Conservation (phyloP, 2,113 vertebrate genomes). For the Gobio gobio region DNA sequence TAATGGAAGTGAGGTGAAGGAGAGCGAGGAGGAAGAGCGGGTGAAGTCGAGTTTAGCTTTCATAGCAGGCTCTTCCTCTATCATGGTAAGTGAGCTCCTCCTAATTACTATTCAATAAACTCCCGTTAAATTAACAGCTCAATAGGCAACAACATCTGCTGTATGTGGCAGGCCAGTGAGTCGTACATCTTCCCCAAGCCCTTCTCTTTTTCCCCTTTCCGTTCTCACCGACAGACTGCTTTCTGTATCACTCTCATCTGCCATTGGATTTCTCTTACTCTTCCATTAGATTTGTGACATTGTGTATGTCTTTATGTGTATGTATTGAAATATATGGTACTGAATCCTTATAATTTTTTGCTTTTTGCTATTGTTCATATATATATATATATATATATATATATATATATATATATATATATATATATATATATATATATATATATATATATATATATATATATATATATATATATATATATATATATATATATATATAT, state of each 20-base stretch:
- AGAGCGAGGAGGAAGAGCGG: background rate
- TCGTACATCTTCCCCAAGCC: conserved; percentile 70
- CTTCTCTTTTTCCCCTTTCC: conserved; percentile 21
- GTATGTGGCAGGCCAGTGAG: conserved; percentile 70
- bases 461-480: too few relatives aligned
- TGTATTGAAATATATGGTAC: background rate
- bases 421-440: too few relatives aligned
- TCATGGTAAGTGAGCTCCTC: conserved; percentile 76
- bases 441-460: too few relatives aligned
- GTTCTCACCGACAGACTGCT: conserved; percentile 3
- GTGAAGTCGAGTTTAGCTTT: conserved; percentile 48
- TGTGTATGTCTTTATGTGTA: background rate
- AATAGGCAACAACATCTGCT: conserved; percentile 82
- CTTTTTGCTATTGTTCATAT: too few relatives aligned
- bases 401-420: too few relatives aligned
- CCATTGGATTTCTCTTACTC: conserved; percentile 10
- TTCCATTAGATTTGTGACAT: conserved; percentile 11
- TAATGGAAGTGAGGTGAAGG: conserved; percentile 4
- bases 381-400: too few relatives aligned
- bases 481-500: too few relatives aligned
- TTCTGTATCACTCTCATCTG: conserved; percentile 30
- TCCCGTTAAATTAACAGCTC: conserved; percentile 82
- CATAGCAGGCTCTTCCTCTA: conserved; percentile 57
- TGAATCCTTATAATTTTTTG: background rate
- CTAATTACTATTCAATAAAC: conserved; percentile 82